Conservation (phyloP, 2,888 invertebrate species). For the Digitonthophagus gazella region DNA sequence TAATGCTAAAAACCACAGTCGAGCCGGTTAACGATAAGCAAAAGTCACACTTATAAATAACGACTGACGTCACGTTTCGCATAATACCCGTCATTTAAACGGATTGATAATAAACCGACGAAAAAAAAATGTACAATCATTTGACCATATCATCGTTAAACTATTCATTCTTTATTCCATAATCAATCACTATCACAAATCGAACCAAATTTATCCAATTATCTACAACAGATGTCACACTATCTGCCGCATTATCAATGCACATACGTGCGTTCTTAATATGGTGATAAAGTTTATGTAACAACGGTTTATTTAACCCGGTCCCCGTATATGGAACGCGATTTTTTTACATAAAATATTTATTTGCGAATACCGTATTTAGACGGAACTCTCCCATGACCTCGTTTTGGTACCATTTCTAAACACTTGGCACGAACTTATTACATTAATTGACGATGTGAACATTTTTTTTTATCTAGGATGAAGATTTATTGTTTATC, state of each 20-base stretch:
- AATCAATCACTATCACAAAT: too few relatives aligned
- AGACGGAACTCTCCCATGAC: not conserved
- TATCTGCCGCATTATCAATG: too few relatives aligned
- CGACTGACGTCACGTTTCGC: slow-evolving; percentile 3
- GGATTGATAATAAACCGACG: too few relatives aligned
- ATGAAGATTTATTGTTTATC: too few relatives aligned
- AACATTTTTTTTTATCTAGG: not conserved
- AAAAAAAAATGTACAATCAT: too few relatives aligned
- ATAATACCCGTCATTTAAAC: too few relatives aligned
- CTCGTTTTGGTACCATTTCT: not conserved
- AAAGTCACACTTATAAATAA: slow-evolving; percentile 14
- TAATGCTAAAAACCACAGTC: not conserved
- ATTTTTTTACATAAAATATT: not conserved
- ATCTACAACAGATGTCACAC: too few relatives aligned
- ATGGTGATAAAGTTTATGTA: not conserved
- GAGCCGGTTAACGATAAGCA: slow-evolving; percentile 9
- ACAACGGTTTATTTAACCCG: not conserved
- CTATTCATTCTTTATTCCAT: too few relatives aligned
- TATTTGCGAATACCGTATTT: not conserved
- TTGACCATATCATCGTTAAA: too few relatives aligned
- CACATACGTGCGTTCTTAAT: too few relatives aligned
- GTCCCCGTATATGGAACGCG: not conserved
- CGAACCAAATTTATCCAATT: too few relatives aligned
- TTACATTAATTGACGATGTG: not conserved
- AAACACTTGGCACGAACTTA: not conserved